These are phyloP conservation scores for Protobothrops flavoviridis DNA, from an alignment of 2,113 vertebrate genomes.

Conservation along the genomic window DNA sequence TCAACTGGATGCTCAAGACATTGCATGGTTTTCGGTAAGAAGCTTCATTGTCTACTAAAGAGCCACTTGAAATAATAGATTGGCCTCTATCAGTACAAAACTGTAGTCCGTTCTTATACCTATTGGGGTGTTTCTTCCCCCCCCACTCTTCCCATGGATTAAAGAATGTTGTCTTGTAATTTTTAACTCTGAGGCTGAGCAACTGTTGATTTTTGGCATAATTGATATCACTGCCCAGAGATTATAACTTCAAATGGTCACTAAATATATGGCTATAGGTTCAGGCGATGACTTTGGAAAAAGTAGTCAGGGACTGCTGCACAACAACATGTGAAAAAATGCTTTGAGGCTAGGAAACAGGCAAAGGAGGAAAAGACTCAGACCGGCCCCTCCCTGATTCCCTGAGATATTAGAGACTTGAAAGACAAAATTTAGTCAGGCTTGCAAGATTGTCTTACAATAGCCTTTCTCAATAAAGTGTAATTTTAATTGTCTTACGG, in stretches of 20 bases:
- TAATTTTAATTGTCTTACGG: neutral
- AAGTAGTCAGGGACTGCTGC: neutral
- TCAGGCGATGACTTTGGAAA: neutral
- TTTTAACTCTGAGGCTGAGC: neutral
- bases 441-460: neutral
- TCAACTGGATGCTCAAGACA: neutral
- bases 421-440: neutral
- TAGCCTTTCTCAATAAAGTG: neutral
- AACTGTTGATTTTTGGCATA: neutral
- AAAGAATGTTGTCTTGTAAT: neutral
- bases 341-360: neutral
- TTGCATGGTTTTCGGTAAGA: neutral
- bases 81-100: neutral
- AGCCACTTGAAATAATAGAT: neutral
- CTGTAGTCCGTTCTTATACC: neutral
- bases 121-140: neutral
- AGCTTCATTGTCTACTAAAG: neutral
- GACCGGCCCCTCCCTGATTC: neutral
- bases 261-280: neutral
- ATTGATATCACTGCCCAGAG: neutral
- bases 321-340: neutral
- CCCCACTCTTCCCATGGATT: neutral
- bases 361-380: neutral
- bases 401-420: neutral
- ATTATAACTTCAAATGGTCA: neutral